phyloP scores from a whole-genome alignment of 2,113 vertebrate genomes.

The Helogale parvula region DNA sequence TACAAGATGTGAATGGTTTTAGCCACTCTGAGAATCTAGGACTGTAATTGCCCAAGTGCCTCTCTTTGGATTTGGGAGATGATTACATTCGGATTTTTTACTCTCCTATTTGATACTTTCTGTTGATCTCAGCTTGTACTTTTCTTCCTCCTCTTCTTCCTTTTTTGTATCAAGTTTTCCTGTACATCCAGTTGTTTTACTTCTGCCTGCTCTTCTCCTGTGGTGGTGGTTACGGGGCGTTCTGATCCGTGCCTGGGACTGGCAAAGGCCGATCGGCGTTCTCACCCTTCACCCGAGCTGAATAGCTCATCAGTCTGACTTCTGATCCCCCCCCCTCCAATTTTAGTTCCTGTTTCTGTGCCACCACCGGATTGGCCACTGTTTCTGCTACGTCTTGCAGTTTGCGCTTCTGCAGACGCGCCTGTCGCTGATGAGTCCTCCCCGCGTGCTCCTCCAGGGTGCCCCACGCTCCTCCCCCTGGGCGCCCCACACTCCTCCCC shows the following conservation, averaged over 20 bases:
- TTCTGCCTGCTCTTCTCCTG: fast-evolving
- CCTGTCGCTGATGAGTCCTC: too few relatives aligned
- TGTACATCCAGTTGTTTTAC: not conserved
- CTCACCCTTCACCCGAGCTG: not conserved
- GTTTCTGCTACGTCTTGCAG: fast-evolving
- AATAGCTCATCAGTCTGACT: fast-evolving
- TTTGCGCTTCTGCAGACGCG: not conserved
- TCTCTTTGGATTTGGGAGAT: not conserved
- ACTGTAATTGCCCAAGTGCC: not conserved
- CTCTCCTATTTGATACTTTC: not conserved
- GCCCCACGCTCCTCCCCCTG: not conserved
- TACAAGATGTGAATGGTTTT: not conserved
- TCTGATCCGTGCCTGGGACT: not conserved
- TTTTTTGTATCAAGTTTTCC: not conserved
- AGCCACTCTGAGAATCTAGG: not conserved
- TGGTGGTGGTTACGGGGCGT: too few relatives aligned
- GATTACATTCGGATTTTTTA: not conserved
- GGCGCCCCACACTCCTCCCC: not conserved
- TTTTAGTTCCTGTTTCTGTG: not conserved
- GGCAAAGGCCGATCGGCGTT: not conserved
- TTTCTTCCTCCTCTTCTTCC: not conserved
- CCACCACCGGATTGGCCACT: not conserved
- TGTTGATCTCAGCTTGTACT: not conserved
- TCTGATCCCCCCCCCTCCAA: not conserved
- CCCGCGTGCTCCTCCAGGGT: not conserved